Percentiles rank a stretch among this genome's conserved stretches.
Conservation (phyloP, 2,113 vertebrate species). For the Scomber scombrus region DNA sequence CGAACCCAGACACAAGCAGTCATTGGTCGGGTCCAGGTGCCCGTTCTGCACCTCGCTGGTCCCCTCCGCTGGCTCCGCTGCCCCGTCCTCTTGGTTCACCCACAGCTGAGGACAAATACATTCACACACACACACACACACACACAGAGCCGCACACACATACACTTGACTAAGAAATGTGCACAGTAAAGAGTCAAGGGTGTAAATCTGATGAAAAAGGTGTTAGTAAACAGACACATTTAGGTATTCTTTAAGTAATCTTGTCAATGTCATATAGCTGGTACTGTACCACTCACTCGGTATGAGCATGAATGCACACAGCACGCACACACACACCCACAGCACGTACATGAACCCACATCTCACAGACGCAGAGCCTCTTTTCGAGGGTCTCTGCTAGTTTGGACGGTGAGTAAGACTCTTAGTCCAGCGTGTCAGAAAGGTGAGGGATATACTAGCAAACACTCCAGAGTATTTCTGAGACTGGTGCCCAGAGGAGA, state of each 20-base stretch:
- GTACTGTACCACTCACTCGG: neutral
- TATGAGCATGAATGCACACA: constrained; percentile 31
- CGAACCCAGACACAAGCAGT: constrained; percentile 96
- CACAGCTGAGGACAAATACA: constrained; percentile 89
- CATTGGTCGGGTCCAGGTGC: constrained; percentile 94
- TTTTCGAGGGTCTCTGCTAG: constrained; percentile 35
- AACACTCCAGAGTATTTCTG: constrained; percentile 51
- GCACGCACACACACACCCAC: constrained; percentile 14
- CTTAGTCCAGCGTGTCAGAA: constrained; percentile 42
- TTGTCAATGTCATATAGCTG: neutral
- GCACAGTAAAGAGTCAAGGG: neutral
- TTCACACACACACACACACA: constrained; percentile 46
- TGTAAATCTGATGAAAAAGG: constrained; percentile 8
- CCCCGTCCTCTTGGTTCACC: constrained; percentile 98
- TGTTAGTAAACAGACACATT: constrained; percentile 22
- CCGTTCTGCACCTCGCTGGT: constrained; percentile 97
- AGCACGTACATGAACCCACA: constrained; percentile 34
- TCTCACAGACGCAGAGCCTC: constrained; percentile 41
- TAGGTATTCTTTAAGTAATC: neutral
- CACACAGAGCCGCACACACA: constrained; percentile 39
- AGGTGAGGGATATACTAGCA: constrained; percentile 42
- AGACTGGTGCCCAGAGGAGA: constrained; percentile 33
- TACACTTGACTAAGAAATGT: constrained; percentile 39
- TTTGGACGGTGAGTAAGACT: constrained; percentile 41
- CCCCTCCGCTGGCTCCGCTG: constrained; percentile 90